Conservation (phyloP, 2,113 vertebrate species). For the Trichechus manatus region DNA sequence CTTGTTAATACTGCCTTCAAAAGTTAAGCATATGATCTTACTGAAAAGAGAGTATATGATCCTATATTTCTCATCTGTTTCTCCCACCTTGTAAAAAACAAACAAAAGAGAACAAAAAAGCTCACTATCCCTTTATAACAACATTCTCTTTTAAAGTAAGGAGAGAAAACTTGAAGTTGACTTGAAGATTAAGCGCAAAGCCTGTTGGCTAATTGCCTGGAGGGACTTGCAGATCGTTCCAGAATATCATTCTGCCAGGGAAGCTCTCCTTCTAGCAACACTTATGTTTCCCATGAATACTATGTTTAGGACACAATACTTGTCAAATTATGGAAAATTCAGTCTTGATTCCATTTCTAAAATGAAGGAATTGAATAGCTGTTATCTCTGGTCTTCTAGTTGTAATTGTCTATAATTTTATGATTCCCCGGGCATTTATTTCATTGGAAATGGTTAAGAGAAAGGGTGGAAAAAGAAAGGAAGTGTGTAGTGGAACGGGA, state of each 20-base stretch:
- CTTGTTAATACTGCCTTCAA: background rate
- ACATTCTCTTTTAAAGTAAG: background rate
- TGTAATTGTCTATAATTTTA: background rate
- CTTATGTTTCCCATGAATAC: conserved; percentile 27
- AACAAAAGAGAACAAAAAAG: background rate
- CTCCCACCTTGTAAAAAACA: background rate
- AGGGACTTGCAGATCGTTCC: background rate
- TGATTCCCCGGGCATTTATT: background rate
- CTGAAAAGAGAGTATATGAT: background rate
- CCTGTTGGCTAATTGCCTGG: background rate
- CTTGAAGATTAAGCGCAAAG: background rate
- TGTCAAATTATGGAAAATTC: conserved; percentile 36
- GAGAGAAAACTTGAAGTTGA: conserved; percentile 11
- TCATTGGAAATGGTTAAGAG: background rate
- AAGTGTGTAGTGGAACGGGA: background rate
- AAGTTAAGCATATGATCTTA: background rate
- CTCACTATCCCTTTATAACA: background rate
- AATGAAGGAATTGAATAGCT: background rate
- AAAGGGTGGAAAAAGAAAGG: background rate
- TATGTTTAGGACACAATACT: background rate
- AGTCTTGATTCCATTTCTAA: background rate
- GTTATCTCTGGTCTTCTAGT: background rate
- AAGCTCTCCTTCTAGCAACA: background rate
- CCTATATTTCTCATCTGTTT: background rate
- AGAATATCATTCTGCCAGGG: background rate